Base-by-base conservation (phyloP, 2,797 vertebrate species). In the Furcifer pardalis region DNA sequence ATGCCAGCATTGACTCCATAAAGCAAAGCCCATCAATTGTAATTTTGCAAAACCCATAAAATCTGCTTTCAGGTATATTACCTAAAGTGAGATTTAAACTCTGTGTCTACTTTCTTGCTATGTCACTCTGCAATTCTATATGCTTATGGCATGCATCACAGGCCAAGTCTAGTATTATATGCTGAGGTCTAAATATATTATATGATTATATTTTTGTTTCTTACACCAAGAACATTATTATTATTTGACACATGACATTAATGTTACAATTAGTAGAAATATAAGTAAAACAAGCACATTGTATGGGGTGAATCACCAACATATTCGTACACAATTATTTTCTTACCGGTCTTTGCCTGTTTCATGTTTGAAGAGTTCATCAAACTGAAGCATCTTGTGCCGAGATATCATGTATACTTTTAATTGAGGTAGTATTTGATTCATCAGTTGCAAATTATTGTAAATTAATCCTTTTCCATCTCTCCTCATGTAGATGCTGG, bases 361-460 rank as follows among this genome's bases (percentile, higher is more conserved):
- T 96, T 99, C 98, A 88, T 90, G 96, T 94, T 99, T 99, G 94
- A 99, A 99, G 86, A 99, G 97, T 62, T 99, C 98, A 30, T 99
- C 98, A 19, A 99, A 98, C 69, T 97, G 98, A 91, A 98, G 96
- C 98, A 99, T 99, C 96, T 99, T 99, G 96, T 98, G 98, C 92
- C 98, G 97, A 77, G 98, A 98, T 95, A 98, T 97, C 96, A 99
- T 98, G 91, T 98, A 98, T 83, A 97, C 97, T 89, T 97, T 97
- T 83, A 99, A 96, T 56, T 96, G 97, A 68, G 98, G 98, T 93
- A 98, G 97, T 90, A 98, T 97, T 95, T 98, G 98, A 93, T 97
- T 98, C 95, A 99, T 97, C 82, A 99, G 97, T 87, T 98, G 96
- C 94, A 99, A 96, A 95, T 98, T 98, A 92, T 99, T 99, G 94